Base-by-base conservation (phyloP, 1,140 invertebrate species). In the Hylaeus volcanicus region DNA sequence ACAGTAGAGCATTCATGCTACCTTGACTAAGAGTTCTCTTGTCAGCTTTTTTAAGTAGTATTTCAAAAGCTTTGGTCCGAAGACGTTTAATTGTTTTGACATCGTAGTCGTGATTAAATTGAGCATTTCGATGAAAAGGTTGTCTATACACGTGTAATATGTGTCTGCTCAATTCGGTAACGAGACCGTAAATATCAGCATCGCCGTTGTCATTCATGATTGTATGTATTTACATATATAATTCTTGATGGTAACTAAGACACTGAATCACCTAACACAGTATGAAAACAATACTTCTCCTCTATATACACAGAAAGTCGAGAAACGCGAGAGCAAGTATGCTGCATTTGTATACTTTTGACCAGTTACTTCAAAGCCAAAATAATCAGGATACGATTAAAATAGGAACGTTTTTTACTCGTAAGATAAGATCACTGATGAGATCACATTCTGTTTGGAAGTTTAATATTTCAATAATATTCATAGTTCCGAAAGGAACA, bases 1-100 rank as follows among this genome's bases (percentile, higher is more conserved):
- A 60, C 3, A 5, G 0, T 11, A n/a, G 41, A 12, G 11, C 26
- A 12, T 70, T n/a, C 15, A 39, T 3, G 37, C 14, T 11, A 85
- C 61, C 43, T 55, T 41, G 26, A 51, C 60, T 61, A 70, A 79
- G 3, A n/a, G 76, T 15, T 26, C 45, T 53, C 8, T 51, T 11
- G 60, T 61, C 45, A 39, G 70, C 81, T 79, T 91, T 93, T 14
- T 92, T 92, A 6, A 93, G 74, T 15, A 93, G 79, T 83, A 93
- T 92, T 76, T 91, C 92, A 53, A 90, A 93, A 9, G 90, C 86
- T 60, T 72, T 90, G 0, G 82, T 79, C 45, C 91, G 88, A 39
- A 92, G 73, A 73, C 74, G 84, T 74, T 84, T 89, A 3, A 92
- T 56, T 74, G 76, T 76, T 26, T 79, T 83, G 0, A 78, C 45